These are phyloP conservation scores for Heterochromis multidens DNA, from an alignment of 2,113 vertebrate species.

Conservation along the genomic window DNA sequence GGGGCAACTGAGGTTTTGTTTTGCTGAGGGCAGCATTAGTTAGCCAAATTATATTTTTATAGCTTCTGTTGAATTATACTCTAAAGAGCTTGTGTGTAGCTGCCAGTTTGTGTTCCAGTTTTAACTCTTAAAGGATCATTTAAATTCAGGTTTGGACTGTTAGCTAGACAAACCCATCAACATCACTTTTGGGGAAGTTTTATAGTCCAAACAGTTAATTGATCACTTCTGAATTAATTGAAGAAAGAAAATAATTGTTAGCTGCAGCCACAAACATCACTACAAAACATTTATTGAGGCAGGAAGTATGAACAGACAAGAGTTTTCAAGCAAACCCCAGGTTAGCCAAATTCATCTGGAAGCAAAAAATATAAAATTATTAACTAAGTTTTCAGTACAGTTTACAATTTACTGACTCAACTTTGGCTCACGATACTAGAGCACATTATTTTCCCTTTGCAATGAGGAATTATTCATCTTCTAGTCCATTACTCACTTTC, in stretches of 20 bases:
- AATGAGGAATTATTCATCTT: neutral
- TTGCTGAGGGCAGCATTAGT: neutral
- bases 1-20: conserved; percentile 13
- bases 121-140: neutral
- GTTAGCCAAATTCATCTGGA: neutral
- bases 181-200: neutral
- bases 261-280: neutral
- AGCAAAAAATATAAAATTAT: neutral
- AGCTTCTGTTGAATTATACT: neutral
- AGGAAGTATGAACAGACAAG: neutral
- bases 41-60: neutral
- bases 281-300: neutral
- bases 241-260: neutral
- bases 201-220: neutral
- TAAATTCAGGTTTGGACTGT: neutral
- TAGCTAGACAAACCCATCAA: neutral
- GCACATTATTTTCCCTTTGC: neutral
- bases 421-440: neutral
- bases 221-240: neutral
- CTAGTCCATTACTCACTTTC: neutral
- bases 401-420: neutral
- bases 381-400: neutral
- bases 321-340: neutral
- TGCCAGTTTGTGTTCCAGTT: neutral
- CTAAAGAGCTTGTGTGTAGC: neutral